Evolutionary conservation across 2,113 vertebrate genomes (phyloP).

Genomic region (Psammodynastes pulverulentus): DNA sequence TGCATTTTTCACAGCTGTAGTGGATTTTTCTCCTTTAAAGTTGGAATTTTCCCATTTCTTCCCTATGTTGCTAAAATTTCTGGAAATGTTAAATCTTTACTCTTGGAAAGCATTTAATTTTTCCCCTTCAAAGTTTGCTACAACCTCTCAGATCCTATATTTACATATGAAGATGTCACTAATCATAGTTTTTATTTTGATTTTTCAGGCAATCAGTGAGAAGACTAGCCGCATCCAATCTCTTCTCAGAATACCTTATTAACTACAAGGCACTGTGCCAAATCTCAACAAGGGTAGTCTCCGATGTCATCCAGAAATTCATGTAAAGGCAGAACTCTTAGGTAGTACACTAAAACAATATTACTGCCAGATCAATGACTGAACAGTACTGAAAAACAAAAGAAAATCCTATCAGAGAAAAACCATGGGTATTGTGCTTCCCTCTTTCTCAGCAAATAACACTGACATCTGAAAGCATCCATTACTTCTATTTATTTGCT

Average conservation of each 20-base stretch:
- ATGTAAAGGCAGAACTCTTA: neutral
- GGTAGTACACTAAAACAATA: neutral
- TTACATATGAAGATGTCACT: conserved; percentile 6
- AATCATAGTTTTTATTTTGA: neutral
- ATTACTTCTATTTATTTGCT: neutral
- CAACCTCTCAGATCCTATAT: neutral
- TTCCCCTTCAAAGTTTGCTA: neutral
- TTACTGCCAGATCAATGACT: neutral
- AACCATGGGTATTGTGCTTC: neutral
- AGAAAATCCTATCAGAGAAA: neutral
- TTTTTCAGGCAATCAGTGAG: neutral
- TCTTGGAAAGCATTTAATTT: neutral
- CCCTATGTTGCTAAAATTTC: neutral
- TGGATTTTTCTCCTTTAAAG: neutral
- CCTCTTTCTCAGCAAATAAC: neutral
- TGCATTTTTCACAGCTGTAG: neutral
- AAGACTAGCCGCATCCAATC: neutral
- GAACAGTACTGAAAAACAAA: neutral
- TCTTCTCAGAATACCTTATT: conserved; percentile 13
- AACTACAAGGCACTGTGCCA: conserved; percentile 6
- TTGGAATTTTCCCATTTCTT: neutral
- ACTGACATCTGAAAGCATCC: neutral
- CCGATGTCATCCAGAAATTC: conserved; percentile 8
- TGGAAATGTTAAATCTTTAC: neutral
- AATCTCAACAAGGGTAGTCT: conserved; percentile 5